Evolutionary conservation across 1,140 invertebrate species (phyloP).

Genomic region (Trichonephila clavipes): DNA sequence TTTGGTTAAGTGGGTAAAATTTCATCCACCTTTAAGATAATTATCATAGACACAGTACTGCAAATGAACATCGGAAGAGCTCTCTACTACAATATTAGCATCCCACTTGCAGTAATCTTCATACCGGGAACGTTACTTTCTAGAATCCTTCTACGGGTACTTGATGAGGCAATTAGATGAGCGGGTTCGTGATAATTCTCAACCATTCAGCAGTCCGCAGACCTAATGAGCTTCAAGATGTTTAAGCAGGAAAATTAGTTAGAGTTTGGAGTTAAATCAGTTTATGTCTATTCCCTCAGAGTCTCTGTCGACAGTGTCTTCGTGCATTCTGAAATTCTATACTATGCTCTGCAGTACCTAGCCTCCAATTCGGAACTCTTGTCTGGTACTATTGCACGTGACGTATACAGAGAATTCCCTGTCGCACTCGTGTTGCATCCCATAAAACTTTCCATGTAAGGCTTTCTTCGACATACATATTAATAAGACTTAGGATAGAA

Average conservation of each 20-base stretch:
- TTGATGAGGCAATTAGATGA: background rate
- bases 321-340: background rate
- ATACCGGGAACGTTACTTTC: background rate
- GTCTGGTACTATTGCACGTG: background rate
- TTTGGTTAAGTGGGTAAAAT: too few relatives aligned
- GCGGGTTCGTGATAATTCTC: background rate
- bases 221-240: background rate
- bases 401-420: constrained; percentile 44
- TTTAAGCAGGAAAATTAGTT: background rate
- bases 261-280: background rate
- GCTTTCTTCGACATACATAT: constrained; percentile 58
- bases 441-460: constrained; percentile 53
- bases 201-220: background rate
- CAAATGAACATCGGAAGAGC: too few relatives aligned
- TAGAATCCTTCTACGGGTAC: background rate
- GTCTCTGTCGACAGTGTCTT: background rate
- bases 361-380: background rate
- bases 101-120: too few relatives aligned
- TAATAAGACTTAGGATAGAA: constrained; percentile 47
- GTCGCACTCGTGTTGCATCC: constrained; percentile 10
- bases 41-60: too few relatives aligned
- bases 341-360: background rate
- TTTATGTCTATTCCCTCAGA: background rate
- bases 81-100: too few relatives aligned
- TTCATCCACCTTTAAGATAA: too few relatives aligned